phyloP scores from a whole-genome alignment of 1,140 invertebrate genomes.

The Notospermus geniculatus region DNA sequence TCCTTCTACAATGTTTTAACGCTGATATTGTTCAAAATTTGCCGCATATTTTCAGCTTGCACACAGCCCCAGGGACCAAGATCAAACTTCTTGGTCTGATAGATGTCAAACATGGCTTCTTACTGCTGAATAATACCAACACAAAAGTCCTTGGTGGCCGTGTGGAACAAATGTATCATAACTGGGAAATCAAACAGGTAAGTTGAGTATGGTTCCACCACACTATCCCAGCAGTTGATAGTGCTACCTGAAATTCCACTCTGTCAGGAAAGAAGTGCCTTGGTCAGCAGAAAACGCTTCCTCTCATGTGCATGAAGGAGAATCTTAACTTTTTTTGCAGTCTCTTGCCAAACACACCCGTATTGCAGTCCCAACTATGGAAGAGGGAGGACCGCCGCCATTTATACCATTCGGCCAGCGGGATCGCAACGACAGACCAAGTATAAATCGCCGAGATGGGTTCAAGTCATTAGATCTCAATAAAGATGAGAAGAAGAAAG shows the following conservation, averaged over 20 bases:
- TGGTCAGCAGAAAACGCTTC: too few relatives aligned
- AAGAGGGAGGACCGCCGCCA: conserved; percentile 75
- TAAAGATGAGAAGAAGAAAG: conserved; percentile 38
- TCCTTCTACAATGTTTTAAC: too few relatives aligned
- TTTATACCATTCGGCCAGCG: conserved; percentile 89
- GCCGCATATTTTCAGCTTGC: conserved; percentile 56
- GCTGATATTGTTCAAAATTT: neutral
- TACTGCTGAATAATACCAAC: conserved; percentile 68
- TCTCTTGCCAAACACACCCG: conserved; percentile 69
- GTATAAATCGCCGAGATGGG: conserved; percentile 36
- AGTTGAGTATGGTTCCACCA: conserved; percentile 19
- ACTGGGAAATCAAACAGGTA: conserved; percentile 82
- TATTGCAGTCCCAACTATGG: conserved; percentile 33
- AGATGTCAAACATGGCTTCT: conserved; percentile 66
- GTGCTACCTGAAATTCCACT: conserved; percentile 11
- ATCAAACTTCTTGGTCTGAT: conserved; percentile 60
- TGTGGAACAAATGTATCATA: conserved; percentile 79
- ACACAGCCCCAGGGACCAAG: conserved; percentile 77
- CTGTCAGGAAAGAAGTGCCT: too few relatives aligned
- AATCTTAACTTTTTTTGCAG: conserved; percentile 54
- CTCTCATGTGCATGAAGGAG: too few relatives aligned
- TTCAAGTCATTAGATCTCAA: conserved; percentile 46
- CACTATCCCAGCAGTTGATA: conserved; percentile 7
- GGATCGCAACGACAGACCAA: conserved; percentile 3
- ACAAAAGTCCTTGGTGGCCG: conserved; percentile 74